phyloP scores from a whole-genome alignment of 2,888 invertebrate genomes.

The Philhelius pedissequus region DNA sequence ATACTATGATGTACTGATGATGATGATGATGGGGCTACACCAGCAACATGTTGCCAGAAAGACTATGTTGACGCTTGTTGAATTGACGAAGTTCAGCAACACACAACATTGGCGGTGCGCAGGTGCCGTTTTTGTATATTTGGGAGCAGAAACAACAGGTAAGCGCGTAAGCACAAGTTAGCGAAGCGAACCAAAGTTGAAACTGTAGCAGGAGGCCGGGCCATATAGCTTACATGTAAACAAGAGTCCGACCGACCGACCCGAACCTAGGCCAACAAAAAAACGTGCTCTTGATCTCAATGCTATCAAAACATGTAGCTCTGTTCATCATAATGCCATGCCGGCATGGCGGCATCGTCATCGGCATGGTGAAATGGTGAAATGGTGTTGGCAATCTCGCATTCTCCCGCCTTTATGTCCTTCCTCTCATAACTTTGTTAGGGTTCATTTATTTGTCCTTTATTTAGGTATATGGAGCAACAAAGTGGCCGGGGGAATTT shows the following conservation, averaged over 20 bases:
- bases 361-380: not conserved
- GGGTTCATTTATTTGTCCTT: slow-evolving; percentile 43
- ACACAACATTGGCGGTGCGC: slow-evolving; percentile 20
- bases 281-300: slow-evolving; percentile 68
- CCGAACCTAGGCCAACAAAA: slow-evolving; percentile 68
- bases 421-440: slow-evolving; percentile 28
- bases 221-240: slow-evolving; percentile 46
- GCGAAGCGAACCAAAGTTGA: not conserved
- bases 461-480: slow-evolving; percentile 36
- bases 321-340: slow-evolving; percentile 66
- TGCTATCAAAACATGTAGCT: slow-evolving; percentile 66
- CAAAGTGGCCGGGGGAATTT: slow-evolving; percentile 29
- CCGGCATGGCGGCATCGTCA: slow-evolving; percentile 26
- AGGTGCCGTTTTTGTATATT: slow-evolving; percentile 30
- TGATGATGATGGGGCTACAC: not conserved
- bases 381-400: not conserved
- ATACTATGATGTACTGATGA: not conserved
- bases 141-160: slow-evolving; percentile 54
- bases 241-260: slow-evolving; percentile 59
- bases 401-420: not conserved
- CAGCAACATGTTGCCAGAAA: slow-evolving; percentile 45
- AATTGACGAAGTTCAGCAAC: slow-evolving; percentile 36
- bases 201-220: not conserved
- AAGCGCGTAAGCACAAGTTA: slow-evolving; percentile 7
- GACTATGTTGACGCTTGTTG: slow-evolving; percentile 36